phyloP scores from a whole-genome alignment of 2,888 invertebrate species.

The Leptinotarsa tumamoca region DNA sequence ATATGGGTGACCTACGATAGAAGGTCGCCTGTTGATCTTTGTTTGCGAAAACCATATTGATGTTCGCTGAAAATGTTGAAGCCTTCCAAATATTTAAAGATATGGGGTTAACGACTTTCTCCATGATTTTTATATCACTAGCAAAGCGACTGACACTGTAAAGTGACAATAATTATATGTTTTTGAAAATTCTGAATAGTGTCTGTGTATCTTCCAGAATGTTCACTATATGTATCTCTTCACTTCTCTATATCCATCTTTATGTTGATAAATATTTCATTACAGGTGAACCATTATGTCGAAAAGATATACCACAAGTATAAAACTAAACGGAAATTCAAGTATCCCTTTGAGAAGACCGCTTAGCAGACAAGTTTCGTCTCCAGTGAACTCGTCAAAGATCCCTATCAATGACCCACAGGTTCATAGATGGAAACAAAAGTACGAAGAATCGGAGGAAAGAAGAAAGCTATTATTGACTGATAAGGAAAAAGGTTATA shows the following conservation, averaged over 20 bases:
- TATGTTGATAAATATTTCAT: background rate
- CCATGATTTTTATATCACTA: no score
- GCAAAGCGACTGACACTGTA: no score
- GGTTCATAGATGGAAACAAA: slow-evolving; percentile 75
- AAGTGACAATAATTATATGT: no score
- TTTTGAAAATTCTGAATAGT: no score
- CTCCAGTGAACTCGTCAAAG: slow-evolving; percentile 43
- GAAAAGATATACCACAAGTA: slow-evolving; percentile 49
- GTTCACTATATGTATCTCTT: no score
- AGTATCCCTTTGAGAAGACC: slow-evolving; percentile 61
- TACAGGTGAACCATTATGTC: slow-evolving; percentile 42
- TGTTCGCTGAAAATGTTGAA: no score
- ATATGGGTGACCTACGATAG: no score
- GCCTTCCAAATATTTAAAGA: no score
- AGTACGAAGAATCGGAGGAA: slow-evolving; percentile 79
- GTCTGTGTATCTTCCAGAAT: no score
- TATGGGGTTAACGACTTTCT: no score
- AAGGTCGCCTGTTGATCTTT: no score
- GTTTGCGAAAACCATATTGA: no score
- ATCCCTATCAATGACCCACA: slow-evolving; percentile 57
- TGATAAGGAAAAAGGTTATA: slow-evolving; percentile 78
- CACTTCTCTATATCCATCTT: background rate
- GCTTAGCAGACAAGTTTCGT: slow-evolving; percentile 50
- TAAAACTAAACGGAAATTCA: slow-evolving; percentile 57
- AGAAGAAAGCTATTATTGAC: slow-evolving; percentile 76